Evolutionary conservation across 2,113 vertebrate species (phyloP).

Genomic region (Dromas ardeola): DNA sequence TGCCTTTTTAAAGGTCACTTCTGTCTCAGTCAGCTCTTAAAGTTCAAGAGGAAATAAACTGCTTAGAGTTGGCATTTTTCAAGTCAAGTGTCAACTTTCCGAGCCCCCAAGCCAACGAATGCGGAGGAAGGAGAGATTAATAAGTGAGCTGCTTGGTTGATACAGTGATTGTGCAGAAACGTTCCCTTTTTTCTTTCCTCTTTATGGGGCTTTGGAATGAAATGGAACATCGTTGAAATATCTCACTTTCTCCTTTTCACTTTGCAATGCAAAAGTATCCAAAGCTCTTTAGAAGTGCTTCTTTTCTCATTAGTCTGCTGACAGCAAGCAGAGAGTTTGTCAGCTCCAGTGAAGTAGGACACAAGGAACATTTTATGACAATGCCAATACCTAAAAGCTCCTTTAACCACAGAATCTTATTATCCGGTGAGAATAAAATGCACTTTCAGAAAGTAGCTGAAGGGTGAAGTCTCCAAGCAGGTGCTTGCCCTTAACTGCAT

Average conservation of each 20-base stretch:
- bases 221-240: constrained; percentile 27
- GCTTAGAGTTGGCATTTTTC: constrained; percentile 79
- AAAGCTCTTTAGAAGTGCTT: constrained; percentile 15
- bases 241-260: constrained; percentile 48
- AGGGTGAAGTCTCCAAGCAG: neutral
- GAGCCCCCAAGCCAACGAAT: constrained; percentile 38
- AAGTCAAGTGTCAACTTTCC: constrained; percentile 75
- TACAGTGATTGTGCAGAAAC: constrained; percentile 41
- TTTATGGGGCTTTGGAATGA: constrained; percentile 1
- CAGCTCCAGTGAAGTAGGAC: neutral
- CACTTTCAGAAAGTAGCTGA: neutral
- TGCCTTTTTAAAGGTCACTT: constrained; percentile 77
- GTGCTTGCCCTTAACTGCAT: constrained; percentile 31
- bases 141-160: constrained; percentile 57
- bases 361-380: constrained; percentile 14
- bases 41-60: constrained; percentile 81
- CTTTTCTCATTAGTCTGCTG: constrained; percentile 45
- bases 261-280: constrained; percentile 22
- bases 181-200: constrained; percentile 3
- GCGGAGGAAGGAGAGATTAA: constrained; percentile 53
- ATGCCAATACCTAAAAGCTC: constrained; percentile 1
- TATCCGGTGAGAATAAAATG: neutral
- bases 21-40: constrained; percentile 76
- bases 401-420: constrained; percentile 20
- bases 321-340: neutral